These are phyloP conservation scores for Chrosomus eos DNA, from an alignment of 2,797 vertebrate species.

Conservation along the genomic window DNA sequence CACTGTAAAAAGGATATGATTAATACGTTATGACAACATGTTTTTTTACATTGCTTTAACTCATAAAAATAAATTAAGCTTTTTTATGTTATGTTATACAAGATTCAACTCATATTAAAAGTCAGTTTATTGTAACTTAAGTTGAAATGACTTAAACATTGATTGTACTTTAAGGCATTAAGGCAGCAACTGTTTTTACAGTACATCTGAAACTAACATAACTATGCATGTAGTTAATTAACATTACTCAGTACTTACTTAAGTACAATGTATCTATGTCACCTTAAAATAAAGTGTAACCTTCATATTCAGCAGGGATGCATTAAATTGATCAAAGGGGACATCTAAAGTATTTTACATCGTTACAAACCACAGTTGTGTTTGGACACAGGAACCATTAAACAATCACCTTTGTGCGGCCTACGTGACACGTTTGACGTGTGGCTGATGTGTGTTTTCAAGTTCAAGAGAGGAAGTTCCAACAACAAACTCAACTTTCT, in stretches of 20 bases:
- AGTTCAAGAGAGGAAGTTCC: constrained; percentile 21
- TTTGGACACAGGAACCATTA: not conserved
- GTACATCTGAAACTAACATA: not conserved
- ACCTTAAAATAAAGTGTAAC: not conserved
- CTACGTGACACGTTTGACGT: not conserved
- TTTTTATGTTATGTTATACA: too few species aligned
- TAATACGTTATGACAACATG: too few species aligned
- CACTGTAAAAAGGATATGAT: too few species aligned
- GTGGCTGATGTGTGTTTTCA: not conserved
- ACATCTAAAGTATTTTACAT: not conserved
- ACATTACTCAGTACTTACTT: not conserved
- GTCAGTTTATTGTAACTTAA: too few species aligned
- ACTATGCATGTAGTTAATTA: too few species aligned
- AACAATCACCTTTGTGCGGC: constrained; percentile 10
- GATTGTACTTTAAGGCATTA: too few species aligned
- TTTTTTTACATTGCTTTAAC: too few species aligned
- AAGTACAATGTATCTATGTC: too few species aligned
- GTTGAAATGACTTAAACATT: too few species aligned
- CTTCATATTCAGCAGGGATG: not conserved
- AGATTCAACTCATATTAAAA: too few species aligned
- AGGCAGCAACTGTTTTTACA: too few species aligned
- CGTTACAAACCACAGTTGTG: not conserved
- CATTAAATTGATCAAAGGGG: not conserved
- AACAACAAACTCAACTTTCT: constrained; percentile 11
- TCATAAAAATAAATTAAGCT: too few species aligned